A percentile compares a stretch with the other conserved stretches of the same genome.
Evolutionary conservation across 2,888 invertebrate genomes (phyloP).

Genomic region (Sinohyriopsis cumingii): DNA sequence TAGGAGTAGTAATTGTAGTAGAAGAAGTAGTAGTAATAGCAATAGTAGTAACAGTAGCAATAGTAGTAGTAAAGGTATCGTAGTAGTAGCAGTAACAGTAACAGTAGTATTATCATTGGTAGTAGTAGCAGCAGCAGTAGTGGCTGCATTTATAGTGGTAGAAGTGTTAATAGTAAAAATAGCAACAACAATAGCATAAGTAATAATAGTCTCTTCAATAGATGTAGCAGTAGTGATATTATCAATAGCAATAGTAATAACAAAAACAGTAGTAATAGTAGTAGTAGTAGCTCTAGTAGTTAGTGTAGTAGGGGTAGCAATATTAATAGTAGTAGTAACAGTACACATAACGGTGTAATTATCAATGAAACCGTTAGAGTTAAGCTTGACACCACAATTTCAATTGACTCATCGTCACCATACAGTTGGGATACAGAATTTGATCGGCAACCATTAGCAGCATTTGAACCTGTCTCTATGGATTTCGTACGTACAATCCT

Average conservation of each 20-base stretch:
- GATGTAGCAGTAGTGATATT: background rate
- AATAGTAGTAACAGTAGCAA: background rate
- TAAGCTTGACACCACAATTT: too few relatives aligned
- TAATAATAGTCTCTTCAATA: background rate
- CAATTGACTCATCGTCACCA: too few relatives aligned
- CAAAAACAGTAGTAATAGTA: background rate
- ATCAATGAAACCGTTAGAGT: too few relatives aligned
- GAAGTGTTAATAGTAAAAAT: background rate
- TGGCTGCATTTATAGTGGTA: background rate
- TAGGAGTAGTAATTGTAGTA: background rate
- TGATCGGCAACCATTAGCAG: too few relatives aligned
- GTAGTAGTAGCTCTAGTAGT: constrained; percentile 1
- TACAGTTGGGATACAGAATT: too few relatives aligned
- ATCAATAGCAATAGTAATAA: background rate
- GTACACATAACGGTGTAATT: background rate
- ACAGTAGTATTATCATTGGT: background rate
- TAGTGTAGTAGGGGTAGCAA: background rate
- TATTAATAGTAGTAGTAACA: background rate
- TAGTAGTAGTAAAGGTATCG: background rate
- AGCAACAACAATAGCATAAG: background rate
- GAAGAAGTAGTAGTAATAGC: background rate
- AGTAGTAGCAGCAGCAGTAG: background rate
- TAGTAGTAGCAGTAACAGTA: constrained; percentile 1
- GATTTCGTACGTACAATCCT: too few relatives aligned
- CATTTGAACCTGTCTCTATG: too few relatives aligned